Evolutionary conservation across 1,140 invertebrate species (phyloP).

Genomic region (Drosophila sucinea): DNA sequence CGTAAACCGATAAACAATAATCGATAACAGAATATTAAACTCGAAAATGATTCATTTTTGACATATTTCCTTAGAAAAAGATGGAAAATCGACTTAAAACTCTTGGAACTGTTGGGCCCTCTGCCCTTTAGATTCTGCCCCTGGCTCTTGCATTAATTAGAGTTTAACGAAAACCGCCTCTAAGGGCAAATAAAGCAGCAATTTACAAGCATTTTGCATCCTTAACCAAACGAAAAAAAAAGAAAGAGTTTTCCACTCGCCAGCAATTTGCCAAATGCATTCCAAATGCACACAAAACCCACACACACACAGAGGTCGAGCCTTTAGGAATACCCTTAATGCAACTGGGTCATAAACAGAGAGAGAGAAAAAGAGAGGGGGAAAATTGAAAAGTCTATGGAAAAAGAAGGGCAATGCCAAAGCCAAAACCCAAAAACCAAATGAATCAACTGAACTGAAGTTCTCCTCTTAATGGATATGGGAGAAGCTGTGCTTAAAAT

Average conservation of each 20-base stretch:
- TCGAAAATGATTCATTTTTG: too few relatives aligned
- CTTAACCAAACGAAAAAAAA: not conserved
- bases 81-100: too few relatives aligned
- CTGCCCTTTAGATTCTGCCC: not conserved
- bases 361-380: not conserved
- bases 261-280: conserved; percentile 68
- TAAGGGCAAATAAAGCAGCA: conserved; percentile 7
- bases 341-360: conserved; percentile 10
- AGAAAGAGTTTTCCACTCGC: not conserved
- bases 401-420: conserved; percentile 16
- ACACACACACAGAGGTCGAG: not conserved
- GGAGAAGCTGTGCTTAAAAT: conserved; percentile 61
- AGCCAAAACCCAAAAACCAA: conserved; percentile 23
- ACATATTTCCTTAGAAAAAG: too few relatives aligned
- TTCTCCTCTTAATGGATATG: conserved; percentile 50
- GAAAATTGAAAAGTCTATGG: not conserved
- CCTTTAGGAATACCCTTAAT: conserved; percentile 10
- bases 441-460: conserved; percentile 43
- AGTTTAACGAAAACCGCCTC: not conserved
- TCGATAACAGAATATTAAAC: too few relatives aligned
- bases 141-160: conserved; percentile 14
- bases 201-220: conserved; percentile 11
- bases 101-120: not conserved
- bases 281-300: not conserved
- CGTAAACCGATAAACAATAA: too few relatives aligned